phyloP scores from a whole-genome alignment of 1,140 invertebrate genomes.

The Laupala kohalensis region DNA sequence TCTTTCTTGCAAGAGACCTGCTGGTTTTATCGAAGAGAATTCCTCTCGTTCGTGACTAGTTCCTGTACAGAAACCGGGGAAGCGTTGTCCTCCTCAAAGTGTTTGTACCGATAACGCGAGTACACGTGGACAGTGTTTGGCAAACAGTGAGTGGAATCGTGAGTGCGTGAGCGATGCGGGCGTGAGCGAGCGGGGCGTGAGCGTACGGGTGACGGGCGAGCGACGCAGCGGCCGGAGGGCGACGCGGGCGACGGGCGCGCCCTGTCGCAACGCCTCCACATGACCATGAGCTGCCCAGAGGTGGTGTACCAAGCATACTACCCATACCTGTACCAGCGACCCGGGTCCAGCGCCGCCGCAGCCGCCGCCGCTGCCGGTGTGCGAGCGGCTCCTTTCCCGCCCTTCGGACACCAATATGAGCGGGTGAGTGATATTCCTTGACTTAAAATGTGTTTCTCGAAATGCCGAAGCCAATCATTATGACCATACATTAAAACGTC shows the following conservation, averaged over 20 bases:
- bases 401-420: slow-evolving; percentile 38
- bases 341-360: slow-evolving; percentile 22
- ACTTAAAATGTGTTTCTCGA: no score
- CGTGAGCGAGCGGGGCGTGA: neutral
- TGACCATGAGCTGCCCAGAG: slow-evolving; percentile 41
- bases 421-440: slow-evolving; percentile 39
- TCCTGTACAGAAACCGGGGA: no score
- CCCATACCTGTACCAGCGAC: slow-evolving; percentile 41
- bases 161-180: neutral
- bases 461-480: no score
- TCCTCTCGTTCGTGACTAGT: no score
- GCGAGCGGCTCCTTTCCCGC: slow-evolving; percentile 33
- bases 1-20: no score
- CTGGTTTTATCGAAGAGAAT: no score
- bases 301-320: slow-evolving; percentile 47
- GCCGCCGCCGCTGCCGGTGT: slow-evolving; percentile 31
- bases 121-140: no score
- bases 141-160: neutral
- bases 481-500: no score
- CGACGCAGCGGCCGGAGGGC: neutral
- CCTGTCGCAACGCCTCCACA: neutral
- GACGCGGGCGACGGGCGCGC: no score
- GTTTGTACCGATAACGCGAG: no score
- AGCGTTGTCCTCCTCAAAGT: no score
- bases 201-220: neutral